These are phyloP conservation scores for Molossus molossus DNA, from an alignment of 2,797 vertebrate genomes.

Conservation along the genomic window DNA sequence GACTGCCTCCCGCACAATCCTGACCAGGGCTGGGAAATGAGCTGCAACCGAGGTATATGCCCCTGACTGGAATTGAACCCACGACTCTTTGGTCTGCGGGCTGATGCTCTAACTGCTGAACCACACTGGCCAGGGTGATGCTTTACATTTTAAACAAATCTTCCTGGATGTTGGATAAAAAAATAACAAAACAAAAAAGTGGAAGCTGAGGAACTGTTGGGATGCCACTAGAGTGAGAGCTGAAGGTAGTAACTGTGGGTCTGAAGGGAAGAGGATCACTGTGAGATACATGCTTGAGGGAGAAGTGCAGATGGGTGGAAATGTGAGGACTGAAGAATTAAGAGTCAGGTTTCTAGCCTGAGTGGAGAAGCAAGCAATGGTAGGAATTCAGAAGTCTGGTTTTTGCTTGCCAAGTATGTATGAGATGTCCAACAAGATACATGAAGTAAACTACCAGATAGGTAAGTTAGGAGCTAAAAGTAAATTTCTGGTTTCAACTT, in stretches of 20 bases:
- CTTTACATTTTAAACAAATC: slow-evolving; percentile 4
- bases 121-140: background rate
- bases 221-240: background rate
- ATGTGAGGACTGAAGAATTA: background rate
- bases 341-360: background rate
- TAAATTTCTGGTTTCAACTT: background rate
- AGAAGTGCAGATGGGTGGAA: background rate
- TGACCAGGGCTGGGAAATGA: too few relatives aligned
- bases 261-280: background rate
- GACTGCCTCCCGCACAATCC: too few relatives aligned
- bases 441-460: background rate
- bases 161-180: background rate
- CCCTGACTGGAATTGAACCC: too few relatives aligned
- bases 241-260: background rate
- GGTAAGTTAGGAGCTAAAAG: background rate
- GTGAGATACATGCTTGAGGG: background rate
- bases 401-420: background rate
- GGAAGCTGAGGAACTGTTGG: background rate
- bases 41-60: too few relatives aligned
- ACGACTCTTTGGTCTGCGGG: too few relatives aligned
- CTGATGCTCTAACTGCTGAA: too few relatives aligned
- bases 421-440: background rate
- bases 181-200: background rate
- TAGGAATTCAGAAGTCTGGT: background rate
- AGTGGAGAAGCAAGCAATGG: background rate